Evolutionary conservation across 2,113 vertebrate species (phyloP), one percentile per base, ranked within the genome.

Genomic region (Serranochromis macrocephalus): DNA sequence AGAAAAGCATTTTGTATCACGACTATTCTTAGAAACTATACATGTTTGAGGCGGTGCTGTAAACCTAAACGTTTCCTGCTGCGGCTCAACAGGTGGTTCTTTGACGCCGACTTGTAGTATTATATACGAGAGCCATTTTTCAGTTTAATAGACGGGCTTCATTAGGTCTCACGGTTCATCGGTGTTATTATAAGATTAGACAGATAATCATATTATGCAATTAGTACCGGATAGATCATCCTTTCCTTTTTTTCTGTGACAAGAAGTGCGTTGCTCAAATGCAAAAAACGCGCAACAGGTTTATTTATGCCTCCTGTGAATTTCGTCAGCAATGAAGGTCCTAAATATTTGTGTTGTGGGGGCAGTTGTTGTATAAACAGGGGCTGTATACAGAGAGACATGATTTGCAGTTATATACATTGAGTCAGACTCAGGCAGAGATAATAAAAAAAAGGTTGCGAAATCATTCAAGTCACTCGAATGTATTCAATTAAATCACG

Each of bases 11-110:
- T 19, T n/a, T 11, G 31, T 42, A 80, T 14, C 42, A 12, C 1
- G 4, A 40, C 17, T 82, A 19, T 19, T 81, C 29, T 53, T 40
- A 19, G 13, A 24, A 9, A 29, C 31, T 7, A 11, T 33, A 9
- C n/a, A 11, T 54, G 13, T 80, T 71, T 71, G 4, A 26, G 21
- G 5, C 13, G 29, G 42, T 31, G 33, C 24, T 19, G 13, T n/a
- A 57, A 38, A 40, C 31, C 5, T 57, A 2, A 86, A 87, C 85
- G 85, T 89, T 87, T 54, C 29, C 11, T 51, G 19, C 31, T 10
- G 61, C 9, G 10, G 58, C 21, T 85, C 92, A 90, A 94, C 94
- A 94, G 92, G 92, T 94, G 87, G 16, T 7, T 88, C 42, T 55
- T 33, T 83, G 57, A 29, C 90, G 79, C 26, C 3, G 49, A 88